Evolutionary conservation across 2,797 vertebrate genomes (phyloP).

Genomic region (Mergus octosetaceus): DNA sequence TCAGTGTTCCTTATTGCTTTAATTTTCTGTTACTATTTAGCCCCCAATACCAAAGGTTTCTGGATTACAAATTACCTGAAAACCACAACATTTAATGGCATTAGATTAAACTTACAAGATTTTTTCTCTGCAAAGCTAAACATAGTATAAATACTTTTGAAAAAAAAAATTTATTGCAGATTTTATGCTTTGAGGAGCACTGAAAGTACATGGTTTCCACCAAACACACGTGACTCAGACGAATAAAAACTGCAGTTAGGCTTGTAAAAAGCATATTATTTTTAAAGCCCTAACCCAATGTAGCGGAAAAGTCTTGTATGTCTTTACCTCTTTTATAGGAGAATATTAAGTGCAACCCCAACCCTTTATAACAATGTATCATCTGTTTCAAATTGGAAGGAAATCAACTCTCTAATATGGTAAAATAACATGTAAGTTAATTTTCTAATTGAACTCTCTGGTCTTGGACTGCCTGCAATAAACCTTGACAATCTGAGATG

Average conservation of each 20-base stretch:
- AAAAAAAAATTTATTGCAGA: slow-evolving; percentile 51
- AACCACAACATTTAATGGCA: slow-evolving; percentile 69
- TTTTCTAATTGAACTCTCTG: slow-evolving; percentile 77
- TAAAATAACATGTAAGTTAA: slow-evolving; percentile 68
- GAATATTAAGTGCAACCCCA: slow-evolving; percentile 75
- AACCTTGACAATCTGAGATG: slow-evolving; percentile 56
- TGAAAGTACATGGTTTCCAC: slow-evolving; percentile 57
- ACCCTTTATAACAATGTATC: slow-evolving; percentile 72
- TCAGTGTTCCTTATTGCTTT: slow-evolving; percentile 35
- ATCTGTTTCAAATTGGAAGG: slow-evolving; percentile 77
- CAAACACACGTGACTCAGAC: slow-evolving; percentile 59
- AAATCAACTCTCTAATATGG: slow-evolving; percentile 77
- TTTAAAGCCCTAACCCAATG: slow-evolving; percentile 68
- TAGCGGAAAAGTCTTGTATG: slow-evolving; percentile 71
- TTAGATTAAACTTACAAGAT: slow-evolving; percentile 56
- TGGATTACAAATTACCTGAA: slow-evolving; percentile 74
- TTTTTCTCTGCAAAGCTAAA: slow-evolving; percentile 56
- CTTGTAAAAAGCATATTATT: slow-evolving; percentile 75
- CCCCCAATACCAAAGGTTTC: slow-evolving; percentile 40
- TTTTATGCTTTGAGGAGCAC: slow-evolving; percentile 66
- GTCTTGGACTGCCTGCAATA: slow-evolving; percentile 55
- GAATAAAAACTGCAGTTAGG: slow-evolving; percentile 71
- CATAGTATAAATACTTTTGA: slow-evolving; percentile 52
- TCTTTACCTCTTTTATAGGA: slow-evolving; percentile 72
- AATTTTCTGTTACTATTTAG: slow-evolving; percentile 40